These are phyloP conservation scores for Anoplolepis gracilipes DNA, from an alignment of 1,140 invertebrate genomes.

Conservation along the genomic window DNA sequence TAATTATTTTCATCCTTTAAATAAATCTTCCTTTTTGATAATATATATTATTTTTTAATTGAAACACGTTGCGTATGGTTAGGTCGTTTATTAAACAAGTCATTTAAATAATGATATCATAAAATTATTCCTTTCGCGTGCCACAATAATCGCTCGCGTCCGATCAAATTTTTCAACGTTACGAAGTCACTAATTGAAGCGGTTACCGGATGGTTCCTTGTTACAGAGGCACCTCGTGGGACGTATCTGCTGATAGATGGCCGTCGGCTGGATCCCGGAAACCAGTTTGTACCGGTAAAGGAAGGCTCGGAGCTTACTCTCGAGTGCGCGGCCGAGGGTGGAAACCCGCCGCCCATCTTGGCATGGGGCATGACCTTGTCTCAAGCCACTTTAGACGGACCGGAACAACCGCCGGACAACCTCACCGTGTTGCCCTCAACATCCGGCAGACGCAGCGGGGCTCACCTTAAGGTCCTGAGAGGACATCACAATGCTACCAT, in stretches of 20 bases:
- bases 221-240: constrained; percentile 91
- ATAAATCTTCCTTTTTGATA: too few relatives aligned
- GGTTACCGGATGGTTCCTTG: constrained; percentile 61
- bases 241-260: constrained; percentile 93
- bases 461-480: constrained; percentile 89
- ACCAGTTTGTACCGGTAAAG: constrained; percentile 93
- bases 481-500: constrained; percentile 92
- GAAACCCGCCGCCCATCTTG: constrained; percentile 91
- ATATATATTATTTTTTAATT: not conserved
- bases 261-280: constrained; percentile 92
- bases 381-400: constrained; percentile 85
- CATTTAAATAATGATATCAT: not conserved
- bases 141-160: constrained; percentile 11
- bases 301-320: constrained; percentile 92
- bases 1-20: not conserved
- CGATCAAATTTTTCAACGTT: constrained; percentile 66
- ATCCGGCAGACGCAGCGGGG: constrained; percentile 88
- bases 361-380: constrained; percentile 90
- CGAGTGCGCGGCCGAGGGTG: constrained; percentile 93
- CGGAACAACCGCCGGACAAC: constrained; percentile 86
- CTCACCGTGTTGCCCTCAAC: constrained; percentile 83
- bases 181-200: constrained; percentile 52
- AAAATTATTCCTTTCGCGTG: not conserved
- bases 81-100: not conserved
- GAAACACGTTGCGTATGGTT: too few relatives aligned